Evolutionary conservation across 2,113 vertebrate species (phyloP).

Genomic region (Rhizomys pruinosus): DNA sequence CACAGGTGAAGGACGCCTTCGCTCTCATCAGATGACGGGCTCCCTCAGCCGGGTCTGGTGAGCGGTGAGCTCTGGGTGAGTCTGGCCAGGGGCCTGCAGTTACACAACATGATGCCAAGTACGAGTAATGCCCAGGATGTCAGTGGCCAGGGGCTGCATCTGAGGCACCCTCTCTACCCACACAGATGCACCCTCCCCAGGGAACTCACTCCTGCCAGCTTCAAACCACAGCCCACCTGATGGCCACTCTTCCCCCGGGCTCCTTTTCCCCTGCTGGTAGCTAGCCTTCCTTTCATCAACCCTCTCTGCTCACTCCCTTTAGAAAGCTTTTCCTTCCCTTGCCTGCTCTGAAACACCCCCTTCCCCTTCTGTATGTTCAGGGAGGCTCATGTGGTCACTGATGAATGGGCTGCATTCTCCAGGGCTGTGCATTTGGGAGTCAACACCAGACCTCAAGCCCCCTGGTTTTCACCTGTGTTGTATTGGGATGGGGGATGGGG

Average conservation of each 20-base stretch:
- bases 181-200: background rate
- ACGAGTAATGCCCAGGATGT: fast-evolving
- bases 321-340: background rate
- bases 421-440: background rate
- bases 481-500: fast-evolving
- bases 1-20: background rate
- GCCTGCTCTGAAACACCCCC: background rate
- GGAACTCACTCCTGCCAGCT: background rate
- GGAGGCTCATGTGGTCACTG: background rate
- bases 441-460: background rate
- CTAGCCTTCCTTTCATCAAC: background rate
- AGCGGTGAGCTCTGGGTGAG: background rate
- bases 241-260: no score
- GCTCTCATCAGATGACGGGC: background rate
- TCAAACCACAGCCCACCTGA: background rate
- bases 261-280: background rate
- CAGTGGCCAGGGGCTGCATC: background rate
- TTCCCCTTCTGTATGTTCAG: background rate
- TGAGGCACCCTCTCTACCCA: background rate
- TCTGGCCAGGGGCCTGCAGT: background rate
- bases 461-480: background rate
- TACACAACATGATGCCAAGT: background rate
- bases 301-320: background rate
- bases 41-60: background rate
- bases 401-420: background rate